Percentiles rank a stretch among this genome's conserved stretches.
phyloP scores from a whole-genome alignment of 2,888 invertebrate species.

The Sarcophaga caerulescens region DNA sequence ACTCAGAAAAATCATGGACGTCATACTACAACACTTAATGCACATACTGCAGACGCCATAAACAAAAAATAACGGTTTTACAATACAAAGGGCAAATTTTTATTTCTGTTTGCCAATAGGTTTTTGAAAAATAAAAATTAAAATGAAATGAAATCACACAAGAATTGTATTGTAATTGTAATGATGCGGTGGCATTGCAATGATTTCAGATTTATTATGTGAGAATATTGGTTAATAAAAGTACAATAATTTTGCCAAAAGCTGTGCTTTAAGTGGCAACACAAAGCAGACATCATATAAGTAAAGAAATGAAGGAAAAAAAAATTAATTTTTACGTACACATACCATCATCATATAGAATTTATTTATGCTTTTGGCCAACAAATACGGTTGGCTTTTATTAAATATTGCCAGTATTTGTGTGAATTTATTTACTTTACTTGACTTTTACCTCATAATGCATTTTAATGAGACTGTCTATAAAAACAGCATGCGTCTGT shows the following conservation, averaged over 20 bases:
- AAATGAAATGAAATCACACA: too few species aligned
- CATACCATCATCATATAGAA: too few species aligned
- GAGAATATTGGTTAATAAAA: not conserved
- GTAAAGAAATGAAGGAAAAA: not conserved
- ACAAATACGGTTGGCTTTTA: not conserved
- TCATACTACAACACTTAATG: too few species aligned
- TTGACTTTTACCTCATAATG: not conserved
- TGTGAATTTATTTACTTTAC: not conserved
- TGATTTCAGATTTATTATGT: conserved; percentile 7
- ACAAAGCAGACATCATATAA: not conserved
- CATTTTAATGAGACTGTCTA: not conserved
- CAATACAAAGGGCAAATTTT: too few species aligned
- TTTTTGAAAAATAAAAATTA: too few species aligned
- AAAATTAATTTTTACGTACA: not conserved
- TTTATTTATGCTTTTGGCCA: not conserved
- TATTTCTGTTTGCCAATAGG: too few species aligned
- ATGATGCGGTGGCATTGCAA: not conserved
- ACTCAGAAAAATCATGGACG: too few species aligned
- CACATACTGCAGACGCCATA: too few species aligned
- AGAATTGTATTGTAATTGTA: not conserved
- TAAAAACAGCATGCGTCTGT: not conserved
- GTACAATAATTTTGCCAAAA: conserved; percentile 14
- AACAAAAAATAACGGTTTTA: too few species aligned
- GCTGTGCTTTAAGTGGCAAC: not conserved
- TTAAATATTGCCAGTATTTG: conserved; percentile 13